These are phyloP conservation scores for Chamaetylas fuelleborni DNA, from an alignment of 2,113 vertebrate species.

Conservation along the genomic window DNA sequence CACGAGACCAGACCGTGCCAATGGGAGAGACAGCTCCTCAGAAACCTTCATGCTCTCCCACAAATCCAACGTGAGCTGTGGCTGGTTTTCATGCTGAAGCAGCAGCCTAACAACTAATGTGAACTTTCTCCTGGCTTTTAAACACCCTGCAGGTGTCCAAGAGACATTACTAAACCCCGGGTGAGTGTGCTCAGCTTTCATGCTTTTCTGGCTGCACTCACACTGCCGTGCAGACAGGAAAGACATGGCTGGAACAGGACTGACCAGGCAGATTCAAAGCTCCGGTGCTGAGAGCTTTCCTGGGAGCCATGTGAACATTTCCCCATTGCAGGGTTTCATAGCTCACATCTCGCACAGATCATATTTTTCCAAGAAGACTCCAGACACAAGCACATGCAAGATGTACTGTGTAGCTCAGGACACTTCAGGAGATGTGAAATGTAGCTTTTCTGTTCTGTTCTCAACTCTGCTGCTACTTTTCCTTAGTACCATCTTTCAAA, in stretches of 20 bases:
- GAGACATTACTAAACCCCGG: not conserved
- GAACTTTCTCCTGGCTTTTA: not conserved
- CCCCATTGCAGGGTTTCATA: accelerated
- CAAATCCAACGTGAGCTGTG: not conserved
- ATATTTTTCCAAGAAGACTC: not conserved
- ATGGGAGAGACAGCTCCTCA: not conserved
- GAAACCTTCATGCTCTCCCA: not conserved
- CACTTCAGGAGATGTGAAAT: not conserved
- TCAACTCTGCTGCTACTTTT: not conserved
- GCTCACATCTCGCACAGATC: not conserved
- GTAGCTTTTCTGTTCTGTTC: not conserved
- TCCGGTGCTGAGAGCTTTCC: not conserved
- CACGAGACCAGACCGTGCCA: not conserved
- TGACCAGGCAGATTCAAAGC: not conserved
- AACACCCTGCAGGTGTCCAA: not conserved
- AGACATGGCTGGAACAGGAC: not conserved
- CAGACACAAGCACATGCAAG: not conserved
- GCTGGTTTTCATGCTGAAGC: not conserved
- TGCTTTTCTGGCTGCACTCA: not conserved
- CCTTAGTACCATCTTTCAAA: not conserved
- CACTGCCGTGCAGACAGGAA: not conserved
- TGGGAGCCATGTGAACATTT: not conserved
- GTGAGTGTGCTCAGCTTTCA: not conserved
- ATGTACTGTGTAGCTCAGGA: not conserved
- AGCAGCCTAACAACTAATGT: not conserved